Evolutionary conservation across 2,113 vertebrate species (phyloP).

Genomic region (Calidris pugnax): DNA sequence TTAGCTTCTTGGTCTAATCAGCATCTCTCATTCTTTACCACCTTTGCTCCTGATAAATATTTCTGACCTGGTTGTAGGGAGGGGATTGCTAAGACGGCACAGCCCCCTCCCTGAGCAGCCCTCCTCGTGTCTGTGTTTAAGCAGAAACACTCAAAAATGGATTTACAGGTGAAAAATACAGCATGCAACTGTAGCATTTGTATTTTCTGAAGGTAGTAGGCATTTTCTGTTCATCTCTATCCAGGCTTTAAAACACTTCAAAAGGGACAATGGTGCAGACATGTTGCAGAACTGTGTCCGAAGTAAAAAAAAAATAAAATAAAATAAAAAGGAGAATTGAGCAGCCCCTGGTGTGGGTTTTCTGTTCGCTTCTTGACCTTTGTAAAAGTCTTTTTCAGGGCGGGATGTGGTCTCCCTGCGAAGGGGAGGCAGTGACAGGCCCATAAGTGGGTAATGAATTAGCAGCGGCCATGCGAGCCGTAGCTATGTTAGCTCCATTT

Average conservation of each 20-base stretch:
- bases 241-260: neutral
- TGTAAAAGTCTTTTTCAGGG: neutral
- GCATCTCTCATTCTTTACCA: neutral
- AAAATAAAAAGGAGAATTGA: neutral
- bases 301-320: no score
- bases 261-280: neutral
- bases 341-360: neutral
- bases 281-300: neutral
- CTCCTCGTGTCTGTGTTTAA: neutral
- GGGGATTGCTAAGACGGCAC: neutral
- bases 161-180: neutral
- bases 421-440: neutral
- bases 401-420: rapidly evolving
- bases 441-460: rapidly evolving
- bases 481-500: neutral
- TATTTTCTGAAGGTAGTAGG: neutral
- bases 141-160: neutral
- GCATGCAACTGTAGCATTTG: neutral
- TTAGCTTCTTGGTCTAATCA: neutral
- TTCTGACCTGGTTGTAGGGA: neutral
- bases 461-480: rapidly evolving
- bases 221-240: neutral
- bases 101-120: neutral
- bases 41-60: neutral
- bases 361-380: neutral